Percentiles rank a stretch among this genome's conserved stretches.
Conservation (phyloP, 1,140 invertebrate species). For the Ridgeia piscesae region DNA sequence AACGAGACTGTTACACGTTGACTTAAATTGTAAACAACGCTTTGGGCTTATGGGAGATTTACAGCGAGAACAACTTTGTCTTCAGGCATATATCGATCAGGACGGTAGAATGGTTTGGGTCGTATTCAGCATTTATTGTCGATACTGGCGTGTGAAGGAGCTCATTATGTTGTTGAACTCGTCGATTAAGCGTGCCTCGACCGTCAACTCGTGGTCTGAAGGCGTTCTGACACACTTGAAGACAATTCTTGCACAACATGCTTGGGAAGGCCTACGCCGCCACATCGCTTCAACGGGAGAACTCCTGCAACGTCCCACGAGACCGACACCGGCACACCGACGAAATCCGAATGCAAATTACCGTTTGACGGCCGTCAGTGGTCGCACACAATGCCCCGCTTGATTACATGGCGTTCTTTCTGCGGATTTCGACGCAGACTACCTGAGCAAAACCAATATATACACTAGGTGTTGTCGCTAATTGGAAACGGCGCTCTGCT, state of each 20-base stretch:
- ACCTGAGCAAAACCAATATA: conserved; percentile 5
- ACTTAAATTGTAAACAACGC: neutral
- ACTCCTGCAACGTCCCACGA: neutral
- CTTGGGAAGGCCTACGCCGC: neutral
- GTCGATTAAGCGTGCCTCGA: neutral
- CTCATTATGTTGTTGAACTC: neutral
- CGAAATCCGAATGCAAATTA: neutral
- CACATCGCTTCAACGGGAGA: neutral
- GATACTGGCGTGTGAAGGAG: neutral
- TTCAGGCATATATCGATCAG: neutral
- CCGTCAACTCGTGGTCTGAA: neutral
- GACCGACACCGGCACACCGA: neutral
- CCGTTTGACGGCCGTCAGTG: neutral
- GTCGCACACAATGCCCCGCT: neutral
- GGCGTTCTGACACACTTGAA: neutral
- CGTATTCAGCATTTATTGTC: neutral
- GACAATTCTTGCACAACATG: neutral
- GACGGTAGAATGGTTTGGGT: neutral
- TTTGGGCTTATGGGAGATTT: neutral
- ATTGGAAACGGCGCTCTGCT: neutral
- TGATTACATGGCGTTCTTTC: neutral
- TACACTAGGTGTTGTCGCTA: neutral
- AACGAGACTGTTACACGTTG: neutral
- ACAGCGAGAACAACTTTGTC: neutral
- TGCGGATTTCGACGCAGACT: neutral